phyloP scores from a whole-genome alignment of 1,140 invertebrate species.

The Drosophila asahinai region DNA sequence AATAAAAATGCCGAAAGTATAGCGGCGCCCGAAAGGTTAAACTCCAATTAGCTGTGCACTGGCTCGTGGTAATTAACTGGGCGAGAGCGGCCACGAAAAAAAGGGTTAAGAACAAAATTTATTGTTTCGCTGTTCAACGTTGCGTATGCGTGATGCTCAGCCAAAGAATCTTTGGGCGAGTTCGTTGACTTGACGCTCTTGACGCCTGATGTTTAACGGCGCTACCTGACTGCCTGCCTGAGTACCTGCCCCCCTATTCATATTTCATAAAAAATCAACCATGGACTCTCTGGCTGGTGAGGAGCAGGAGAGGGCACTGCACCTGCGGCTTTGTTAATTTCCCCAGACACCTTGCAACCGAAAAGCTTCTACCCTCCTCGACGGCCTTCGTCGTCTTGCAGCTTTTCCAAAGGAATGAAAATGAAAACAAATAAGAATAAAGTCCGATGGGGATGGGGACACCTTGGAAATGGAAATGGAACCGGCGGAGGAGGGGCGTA shows the following conservation, averaged over 20 bases:
- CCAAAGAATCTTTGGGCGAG: conserved; percentile 20
- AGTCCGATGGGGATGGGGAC: conserved; percentile 27
- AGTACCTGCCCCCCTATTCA: conserved; percentile 39
- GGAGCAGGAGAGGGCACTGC: conserved; percentile 14
- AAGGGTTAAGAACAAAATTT: conserved; percentile 37
- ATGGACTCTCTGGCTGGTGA: not conserved
- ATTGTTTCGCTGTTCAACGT: conserved; percentile 60
- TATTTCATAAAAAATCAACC: conserved; percentile 75
- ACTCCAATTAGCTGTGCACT: conserved; percentile 73
- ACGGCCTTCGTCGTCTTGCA: not conserved
- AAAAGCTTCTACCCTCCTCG: conserved; percentile 18
- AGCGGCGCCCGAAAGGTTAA: conserved; percentile 33
- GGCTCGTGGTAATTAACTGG: conserved; percentile 71
- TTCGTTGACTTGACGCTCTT: conserved; percentile 40
- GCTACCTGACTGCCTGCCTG: not conserved
- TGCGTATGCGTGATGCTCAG: conserved; percentile 71
- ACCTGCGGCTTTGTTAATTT: conserved; percentile 79
- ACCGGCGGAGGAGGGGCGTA: not conserved
- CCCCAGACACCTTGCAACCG: conserved; percentile 73
- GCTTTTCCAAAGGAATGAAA: conserved; percentile 50
- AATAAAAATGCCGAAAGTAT: conserved; percentile 42
- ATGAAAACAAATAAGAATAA: conserved; percentile 67
- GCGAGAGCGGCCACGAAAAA: conserved; percentile 10
- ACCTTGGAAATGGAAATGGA: conserved; percentile 2
- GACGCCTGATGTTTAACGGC: conserved; percentile 24